These are phyloP conservation scores for Promerops cafer DNA, from an alignment of 2,113 vertebrate species.

Conservation along the genomic window DNA sequence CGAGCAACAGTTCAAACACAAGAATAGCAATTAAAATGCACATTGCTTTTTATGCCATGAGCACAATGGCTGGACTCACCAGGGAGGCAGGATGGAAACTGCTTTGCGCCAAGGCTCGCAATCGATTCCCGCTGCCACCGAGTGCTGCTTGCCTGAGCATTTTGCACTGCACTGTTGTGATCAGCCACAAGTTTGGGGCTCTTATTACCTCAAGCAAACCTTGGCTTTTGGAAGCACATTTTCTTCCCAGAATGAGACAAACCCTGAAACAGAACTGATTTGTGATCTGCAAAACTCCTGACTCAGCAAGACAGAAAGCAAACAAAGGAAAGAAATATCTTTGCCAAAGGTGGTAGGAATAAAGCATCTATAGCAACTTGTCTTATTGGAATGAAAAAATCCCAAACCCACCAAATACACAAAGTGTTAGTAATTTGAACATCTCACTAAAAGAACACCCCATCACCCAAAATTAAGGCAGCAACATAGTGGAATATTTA, in stretches of 20 bases:
- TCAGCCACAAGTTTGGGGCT: not conserved
- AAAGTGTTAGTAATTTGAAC: not conserved
- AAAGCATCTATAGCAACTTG: not conserved
- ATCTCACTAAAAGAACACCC: not conserved
- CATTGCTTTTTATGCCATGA: not conserved
- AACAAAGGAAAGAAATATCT: not conserved
- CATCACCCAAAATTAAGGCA: not conserved
- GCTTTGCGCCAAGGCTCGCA: not conserved
- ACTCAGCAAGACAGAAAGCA: not conserved
- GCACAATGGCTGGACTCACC: constrained; percentile 21
- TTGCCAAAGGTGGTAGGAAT: not conserved
- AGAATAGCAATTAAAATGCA: not conserved
- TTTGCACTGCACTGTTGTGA: not conserved
- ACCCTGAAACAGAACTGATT: not conserved
- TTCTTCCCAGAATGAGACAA: not conserved
- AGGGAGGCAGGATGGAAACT: not conserved
- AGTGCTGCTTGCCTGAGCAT: not conserved
- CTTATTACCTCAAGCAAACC: not conserved
- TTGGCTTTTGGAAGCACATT: not conserved
- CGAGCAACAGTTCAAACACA: not conserved
- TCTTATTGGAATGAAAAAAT: not conserved
- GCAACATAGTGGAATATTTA: not conserved
- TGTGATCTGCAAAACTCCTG: not conserved
- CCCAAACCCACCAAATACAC: not conserved
- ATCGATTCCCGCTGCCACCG: not conserved